Percentiles rank a stretch among this genome's conserved stretches.
Conservation (phyloP, 2,888 invertebrate genomes). For the Doris montereyensis region DNA sequence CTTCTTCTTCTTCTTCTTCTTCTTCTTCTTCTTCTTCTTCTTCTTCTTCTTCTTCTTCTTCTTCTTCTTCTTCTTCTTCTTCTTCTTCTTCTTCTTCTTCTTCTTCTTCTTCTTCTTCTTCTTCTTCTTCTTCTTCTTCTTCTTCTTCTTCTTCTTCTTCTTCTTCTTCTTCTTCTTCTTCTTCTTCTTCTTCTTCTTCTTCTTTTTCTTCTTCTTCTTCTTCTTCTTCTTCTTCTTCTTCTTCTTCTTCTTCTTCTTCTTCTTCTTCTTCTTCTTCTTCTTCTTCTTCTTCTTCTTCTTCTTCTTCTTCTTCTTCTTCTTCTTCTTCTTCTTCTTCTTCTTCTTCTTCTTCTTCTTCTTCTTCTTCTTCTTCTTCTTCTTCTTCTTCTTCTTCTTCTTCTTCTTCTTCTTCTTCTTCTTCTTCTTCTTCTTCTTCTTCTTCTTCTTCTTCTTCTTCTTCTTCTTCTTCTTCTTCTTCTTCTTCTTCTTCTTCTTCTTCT, state of each 20-base stretch:
- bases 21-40: not conserved
- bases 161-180: conserved; percentile 8
- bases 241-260: not conserved
- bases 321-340: not conserved
- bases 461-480: not conserved
- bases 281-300: not conserved
- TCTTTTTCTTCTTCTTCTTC: not conserved
- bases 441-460: not conserved
- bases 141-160: conserved; percentile 4
- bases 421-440: not conserved
- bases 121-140: conserved; percentile 1
- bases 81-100: not conserved
- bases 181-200: not conserved
- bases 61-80: not conserved
- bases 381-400: not conserved
- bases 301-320: not conserved
- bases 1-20: not conserved
- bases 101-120: not conserved
- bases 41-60: not conserved
- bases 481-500: not conserved
- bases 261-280: too few species aligned
- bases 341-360: not conserved
- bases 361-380: not conserved
- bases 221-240: not conserved
- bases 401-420: not conserved